Evolutionary conservation across 2,888 invertebrate species (phyloP).

Genomic region (Stenolophus ochropezus): DNA sequence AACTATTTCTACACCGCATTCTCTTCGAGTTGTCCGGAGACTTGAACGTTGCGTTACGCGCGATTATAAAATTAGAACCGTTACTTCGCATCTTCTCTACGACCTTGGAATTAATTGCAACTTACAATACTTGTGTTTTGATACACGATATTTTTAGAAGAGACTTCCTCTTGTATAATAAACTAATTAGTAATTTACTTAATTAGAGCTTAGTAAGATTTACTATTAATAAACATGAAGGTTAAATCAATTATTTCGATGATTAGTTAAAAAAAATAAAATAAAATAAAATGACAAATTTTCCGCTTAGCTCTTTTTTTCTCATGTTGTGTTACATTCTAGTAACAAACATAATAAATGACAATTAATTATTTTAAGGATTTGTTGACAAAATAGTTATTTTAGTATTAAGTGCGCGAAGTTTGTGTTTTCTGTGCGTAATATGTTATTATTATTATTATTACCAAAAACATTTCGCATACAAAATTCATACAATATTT

Average conservation of each 20-base stretch:
- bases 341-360: too few species aligned
- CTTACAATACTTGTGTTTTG: neutral
- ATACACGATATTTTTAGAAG: neutral
- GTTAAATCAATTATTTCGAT: neutral
- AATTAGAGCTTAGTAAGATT: neutral
- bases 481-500: too few species aligned
- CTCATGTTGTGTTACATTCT: too few species aligned
- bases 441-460: too few species aligned
- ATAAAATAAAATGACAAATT: too few species aligned
- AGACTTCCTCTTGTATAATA: neutral
- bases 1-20: neutral
- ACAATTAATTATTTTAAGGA: too few species aligned
- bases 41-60: conserved; percentile 1
- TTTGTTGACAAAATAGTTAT: too few species aligned
- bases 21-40: neutral
- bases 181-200: neutral
- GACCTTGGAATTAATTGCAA: conserved; percentile 20
- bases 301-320: too few species aligned
- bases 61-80: conserved; percentile 4
- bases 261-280: neutral
- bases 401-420: too few species aligned
- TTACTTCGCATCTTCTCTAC: neutral
- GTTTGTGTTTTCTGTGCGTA: too few species aligned
- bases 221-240: neutral
- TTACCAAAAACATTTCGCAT: too few species aligned